Percentiles rank a stretch among this genome's conserved stretches.
Evolutionary conservation across 2,113 vertebrate species (phyloP).

Genomic region (Seriola quinqueradiata): DNA sequence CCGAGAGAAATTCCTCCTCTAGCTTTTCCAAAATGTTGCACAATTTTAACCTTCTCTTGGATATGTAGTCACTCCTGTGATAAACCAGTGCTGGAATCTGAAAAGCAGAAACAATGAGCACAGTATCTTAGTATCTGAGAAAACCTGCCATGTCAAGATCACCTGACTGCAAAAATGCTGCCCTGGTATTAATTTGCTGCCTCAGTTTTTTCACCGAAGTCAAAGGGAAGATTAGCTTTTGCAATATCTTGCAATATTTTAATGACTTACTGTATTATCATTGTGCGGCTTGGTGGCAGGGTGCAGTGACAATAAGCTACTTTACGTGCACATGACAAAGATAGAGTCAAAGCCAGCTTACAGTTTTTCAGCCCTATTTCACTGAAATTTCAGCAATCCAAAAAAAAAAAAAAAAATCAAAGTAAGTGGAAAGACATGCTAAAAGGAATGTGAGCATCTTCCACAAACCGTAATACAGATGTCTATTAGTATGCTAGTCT

Average conservation of each 20-base stretch:
- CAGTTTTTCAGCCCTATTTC: constrained; percentile 12
- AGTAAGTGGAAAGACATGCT: background rate
- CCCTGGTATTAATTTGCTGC: constrained; percentile 16
- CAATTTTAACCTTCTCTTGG: constrained; percentile 35
- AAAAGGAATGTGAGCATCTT: constrained; percentile 1
- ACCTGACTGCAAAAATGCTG: constrained; percentile 1
- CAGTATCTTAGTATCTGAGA: background rate
- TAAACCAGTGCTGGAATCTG: constrained; percentile 20
- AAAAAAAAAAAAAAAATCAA: constrained; percentile 7
- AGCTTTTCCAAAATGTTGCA: constrained; percentile 29
- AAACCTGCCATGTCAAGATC: constrained; percentile 9
- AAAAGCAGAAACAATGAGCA: background rate
- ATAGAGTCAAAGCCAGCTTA: constrained; percentile 44
- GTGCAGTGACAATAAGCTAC: constrained; percentile 52
- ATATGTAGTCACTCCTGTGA: constrained; percentile 25
- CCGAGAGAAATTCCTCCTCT: constrained; percentile 48
- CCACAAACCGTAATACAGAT: background rate
- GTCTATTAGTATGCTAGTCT: background rate
- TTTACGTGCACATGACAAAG: constrained; percentile 57
- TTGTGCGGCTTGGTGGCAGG: constrained; percentile 13
- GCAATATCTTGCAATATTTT: constrained; percentile 49
- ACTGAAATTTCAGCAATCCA: background rate
- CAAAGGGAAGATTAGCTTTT: constrained; percentile 55
- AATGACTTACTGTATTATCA: constrained; percentile 51
- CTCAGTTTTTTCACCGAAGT: background rate